Evolutionary conservation across 2,797 vertebrate species (phyloP).

Genomic region (Artibeus lituratus): DNA sequence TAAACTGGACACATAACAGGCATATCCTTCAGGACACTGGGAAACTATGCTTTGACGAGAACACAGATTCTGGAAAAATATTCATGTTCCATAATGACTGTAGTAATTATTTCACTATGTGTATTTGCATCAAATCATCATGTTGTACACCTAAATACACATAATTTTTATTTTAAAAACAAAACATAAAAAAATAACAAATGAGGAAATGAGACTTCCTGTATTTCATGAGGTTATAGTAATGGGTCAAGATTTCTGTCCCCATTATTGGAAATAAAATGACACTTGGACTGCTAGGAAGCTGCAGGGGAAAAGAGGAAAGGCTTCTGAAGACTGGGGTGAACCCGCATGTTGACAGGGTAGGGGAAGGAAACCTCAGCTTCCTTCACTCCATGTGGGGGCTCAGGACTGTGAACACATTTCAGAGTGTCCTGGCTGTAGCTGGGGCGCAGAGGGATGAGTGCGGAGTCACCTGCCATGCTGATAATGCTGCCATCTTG

Average conservation of each 20-base stretch:
- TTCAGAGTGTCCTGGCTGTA: neutral
- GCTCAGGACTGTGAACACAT: neutral
- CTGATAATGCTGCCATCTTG: neutral
- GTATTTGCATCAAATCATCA: neutral
- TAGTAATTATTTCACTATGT: neutral
- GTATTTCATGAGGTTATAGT: neutral
- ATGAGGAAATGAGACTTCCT: neutral
- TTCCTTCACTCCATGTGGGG: neutral
- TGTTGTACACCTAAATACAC: neutral
- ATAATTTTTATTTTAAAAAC: constrained; percentile 3
- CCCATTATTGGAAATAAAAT: neutral
- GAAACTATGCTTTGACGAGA: neutral
- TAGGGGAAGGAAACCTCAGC: neutral
- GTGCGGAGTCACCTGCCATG: no score
- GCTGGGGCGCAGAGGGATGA: no score
- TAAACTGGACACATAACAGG: neutral
- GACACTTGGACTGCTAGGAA: neutral
- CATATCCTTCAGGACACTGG: neutral
- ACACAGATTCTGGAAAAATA: neutral
- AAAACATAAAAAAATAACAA: neutral
- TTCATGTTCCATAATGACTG: neutral
- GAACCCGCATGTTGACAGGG: neutral
- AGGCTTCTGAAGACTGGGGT: neutral
- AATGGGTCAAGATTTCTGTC: neutral
- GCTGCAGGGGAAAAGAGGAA: neutral